Evolutionary conservation across 2,888 invertebrate species (phyloP).

Genomic region (Apotomis turbidana): DNA sequence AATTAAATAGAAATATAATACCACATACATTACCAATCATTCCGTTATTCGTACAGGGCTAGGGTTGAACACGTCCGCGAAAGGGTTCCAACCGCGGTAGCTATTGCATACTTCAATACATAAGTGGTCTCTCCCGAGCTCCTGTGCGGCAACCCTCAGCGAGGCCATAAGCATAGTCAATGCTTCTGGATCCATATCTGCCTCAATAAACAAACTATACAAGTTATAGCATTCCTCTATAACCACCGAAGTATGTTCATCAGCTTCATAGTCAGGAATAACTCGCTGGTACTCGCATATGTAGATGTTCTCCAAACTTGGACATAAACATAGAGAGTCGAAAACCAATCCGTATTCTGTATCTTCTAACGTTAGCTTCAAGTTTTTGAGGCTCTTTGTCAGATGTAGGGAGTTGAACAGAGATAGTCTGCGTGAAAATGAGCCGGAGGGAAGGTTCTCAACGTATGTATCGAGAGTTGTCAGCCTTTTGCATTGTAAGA

Average conservation of each 20-base stretch:
- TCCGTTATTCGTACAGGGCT: constrained; percentile 55
- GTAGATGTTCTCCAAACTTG: constrained; percentile 56
- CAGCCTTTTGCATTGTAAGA: constrained; percentile 50
- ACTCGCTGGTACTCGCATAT: constrained; percentile 56
- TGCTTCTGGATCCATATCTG: constrained; percentile 52
- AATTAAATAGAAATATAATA: neutral
- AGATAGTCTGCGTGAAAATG: constrained; percentile 47
- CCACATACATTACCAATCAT: constrained; percentile 3
- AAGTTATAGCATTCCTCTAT: constrained; percentile 52
- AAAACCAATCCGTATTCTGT: constrained; percentile 56
- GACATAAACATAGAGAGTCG: constrained; percentile 50
- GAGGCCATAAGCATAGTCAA: constrained; percentile 52
- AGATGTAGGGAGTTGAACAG: constrained; percentile 50
- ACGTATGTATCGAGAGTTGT: constrained; percentile 55
- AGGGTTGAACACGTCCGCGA: constrained; percentile 59
- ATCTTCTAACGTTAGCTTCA: constrained; percentile 55
- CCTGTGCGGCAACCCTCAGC: constrained; percentile 49
- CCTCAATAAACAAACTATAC: constrained; percentile 59
- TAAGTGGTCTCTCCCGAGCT: constrained; percentile 49
- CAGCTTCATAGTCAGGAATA: constrained; percentile 39
- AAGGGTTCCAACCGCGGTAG: constrained; percentile 58
- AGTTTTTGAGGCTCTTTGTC: constrained; percentile 52
- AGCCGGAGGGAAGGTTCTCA: constrained; percentile 47
- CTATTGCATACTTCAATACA: constrained; percentile 55
- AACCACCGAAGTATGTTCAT: constrained; percentile 45